phyloP scores from a whole-genome alignment of 1,140 invertebrate species.

The Heliconius eleuchia region DNA sequence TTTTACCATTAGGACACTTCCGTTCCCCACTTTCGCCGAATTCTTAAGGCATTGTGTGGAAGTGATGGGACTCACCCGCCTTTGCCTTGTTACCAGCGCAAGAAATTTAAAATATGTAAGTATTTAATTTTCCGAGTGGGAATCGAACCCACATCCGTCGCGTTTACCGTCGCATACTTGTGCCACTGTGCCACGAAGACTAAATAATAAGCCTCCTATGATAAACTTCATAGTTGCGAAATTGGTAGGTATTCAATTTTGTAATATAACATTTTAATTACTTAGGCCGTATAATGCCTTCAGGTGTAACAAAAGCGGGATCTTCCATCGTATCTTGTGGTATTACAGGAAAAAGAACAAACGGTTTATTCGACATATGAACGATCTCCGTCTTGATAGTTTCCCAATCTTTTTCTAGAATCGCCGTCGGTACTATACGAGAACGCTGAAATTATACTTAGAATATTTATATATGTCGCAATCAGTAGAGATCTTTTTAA shows the following conservation, averaged over 20 bases:
- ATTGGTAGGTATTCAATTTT: too few species aligned
- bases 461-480: not conserved
- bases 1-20: not conserved
- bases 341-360: conserved; percentile 55
- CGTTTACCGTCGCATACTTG: not conserved
- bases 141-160: not conserved
- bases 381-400: conserved; percentile 45
- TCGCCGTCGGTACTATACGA: conserved; percentile 42
- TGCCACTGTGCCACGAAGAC: not conserved
- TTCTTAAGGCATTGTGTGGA: not conserved
- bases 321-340: conserved; percentile 52
- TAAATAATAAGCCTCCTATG: too few species aligned
- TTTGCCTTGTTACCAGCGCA: not conserved
- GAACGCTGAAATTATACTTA: conserved; percentile 38
- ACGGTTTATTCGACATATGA: conserved; percentile 36
- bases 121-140: not conserved
- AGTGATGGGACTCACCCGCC: too few species aligned
- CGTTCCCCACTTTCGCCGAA: not conserved
- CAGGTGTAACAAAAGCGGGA: conserved; percentile 43
- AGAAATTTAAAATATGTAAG: not conserved
- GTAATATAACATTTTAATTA: conserved; percentile 21
- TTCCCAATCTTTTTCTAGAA: conserved; percentile 49
- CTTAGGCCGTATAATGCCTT: conserved; percentile 50
- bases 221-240: too few species aligned
- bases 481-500: too few species aligned